phyloP scores from a whole-genome alignment of 2,888 invertebrate genomes.

The Anticlea derivata region DNA sequence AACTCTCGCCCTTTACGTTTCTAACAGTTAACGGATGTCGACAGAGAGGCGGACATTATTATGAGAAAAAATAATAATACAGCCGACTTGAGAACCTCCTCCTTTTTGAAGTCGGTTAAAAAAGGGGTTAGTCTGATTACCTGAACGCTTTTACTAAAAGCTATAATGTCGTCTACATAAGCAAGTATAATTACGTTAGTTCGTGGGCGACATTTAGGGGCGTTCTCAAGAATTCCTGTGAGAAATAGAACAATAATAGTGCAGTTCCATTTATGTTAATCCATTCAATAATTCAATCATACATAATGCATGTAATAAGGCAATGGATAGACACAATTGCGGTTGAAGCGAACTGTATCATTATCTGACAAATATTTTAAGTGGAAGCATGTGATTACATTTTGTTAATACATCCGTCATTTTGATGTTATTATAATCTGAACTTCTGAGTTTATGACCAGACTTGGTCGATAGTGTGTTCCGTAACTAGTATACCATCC shows the following conservation, averaged over 20 bases:
- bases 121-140: too few species aligned
- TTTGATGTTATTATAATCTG: constrained; percentile 8
- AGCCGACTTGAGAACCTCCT: too few species aligned
- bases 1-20: too few species aligned
- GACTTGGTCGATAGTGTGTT: too few species aligned
- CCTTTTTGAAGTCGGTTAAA: too few species aligned
- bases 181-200: not conserved
- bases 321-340: constrained; percentile 26
- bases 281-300: constrained; percentile 35
- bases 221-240: constrained; percentile 35
- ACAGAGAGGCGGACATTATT: too few species aligned
- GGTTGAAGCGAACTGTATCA: constrained; percentile 14
- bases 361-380: constrained; percentile 26
- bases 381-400: constrained; percentile 17
- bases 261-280: constrained; percentile 35
- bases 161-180: not conserved
- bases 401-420: constrained; percentile 8
- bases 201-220: constrained; percentile 29
- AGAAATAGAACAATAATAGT: constrained; percentile 34
- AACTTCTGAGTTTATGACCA: too few species aligned
- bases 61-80: too few species aligned
- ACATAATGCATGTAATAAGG: constrained; percentile 35
- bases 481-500: too few species aligned
- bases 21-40: too few species aligned
- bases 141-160: too few species aligned